Base-by-base conservation (phyloP, 2,113 vertebrate species). In the Myotis davidii region DNA sequence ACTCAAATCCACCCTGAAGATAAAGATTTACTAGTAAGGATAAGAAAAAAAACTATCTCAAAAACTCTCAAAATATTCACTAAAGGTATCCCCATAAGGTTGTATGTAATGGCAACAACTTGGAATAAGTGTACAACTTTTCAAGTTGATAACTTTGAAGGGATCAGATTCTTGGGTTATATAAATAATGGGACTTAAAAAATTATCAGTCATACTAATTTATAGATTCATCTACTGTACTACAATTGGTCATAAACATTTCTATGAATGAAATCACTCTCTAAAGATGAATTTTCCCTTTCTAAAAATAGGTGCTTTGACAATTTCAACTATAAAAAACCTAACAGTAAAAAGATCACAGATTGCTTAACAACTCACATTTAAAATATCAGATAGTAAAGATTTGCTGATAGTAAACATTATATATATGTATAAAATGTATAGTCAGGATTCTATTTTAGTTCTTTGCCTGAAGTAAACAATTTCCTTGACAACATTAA, bases 331-430 rank as follows among this genome's bases (percentile, higher is more conserved):
- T 74, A 70, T 67, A 87, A 87, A 94, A 95, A 74, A 42, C 25
- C 61, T 77, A n/a, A 64, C n/a, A 72, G 21, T 56, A 94, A 97
- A 95, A 91, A 90, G 34, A 59, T 77, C 23, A 86, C 45, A 96
- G 32, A 94, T 6, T 45, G 73, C 39, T 91, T 90, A 90, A 86
- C 45, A 90, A 61, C 74, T 81, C 56, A 86, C 87, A 85, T 85
- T 81, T 95, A 85, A 93, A 96, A 94, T 27, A 64, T 13, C 52
- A 67, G 18, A 16, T 10, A 76, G 86, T 39, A 85, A 94, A 93
- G 27, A 92, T 65, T 25, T 77, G 4, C 18, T 56, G n/a, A 85
- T 73, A 61, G 59, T 91, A 86, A 91, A 78, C 54, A 92, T 16
- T 77, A 83, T n/a, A 70, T 42, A 54, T 67, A 78, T 50, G n/a